Evolutionary conservation across 2,888 invertebrate species (phyloP).

Genomic region (Eumacrocentrus americanus): DNA sequence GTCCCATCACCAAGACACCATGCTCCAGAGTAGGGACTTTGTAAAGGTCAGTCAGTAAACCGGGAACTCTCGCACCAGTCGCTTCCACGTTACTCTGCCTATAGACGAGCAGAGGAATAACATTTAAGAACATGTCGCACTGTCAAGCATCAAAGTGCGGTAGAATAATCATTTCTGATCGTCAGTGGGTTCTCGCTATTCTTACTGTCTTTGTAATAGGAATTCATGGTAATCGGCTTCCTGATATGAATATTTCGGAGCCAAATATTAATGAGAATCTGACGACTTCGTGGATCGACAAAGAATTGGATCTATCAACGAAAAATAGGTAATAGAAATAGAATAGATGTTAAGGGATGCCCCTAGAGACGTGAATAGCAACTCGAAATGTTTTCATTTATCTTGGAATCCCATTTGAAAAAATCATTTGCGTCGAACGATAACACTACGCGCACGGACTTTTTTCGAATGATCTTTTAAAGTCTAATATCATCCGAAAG

Average conservation of each 20-base stretch:
- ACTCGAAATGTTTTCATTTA: no score
- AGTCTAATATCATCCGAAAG: no score
- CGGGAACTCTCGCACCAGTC: conserved; percentile 35
- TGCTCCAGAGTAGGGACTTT: conserved; percentile 15
- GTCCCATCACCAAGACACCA: conserved; percentile 13
- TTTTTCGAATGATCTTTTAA: no score
- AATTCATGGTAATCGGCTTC: neutral
- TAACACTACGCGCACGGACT: no score
- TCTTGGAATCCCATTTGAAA: no score
- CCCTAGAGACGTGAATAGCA: no score
- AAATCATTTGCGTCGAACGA: no score
- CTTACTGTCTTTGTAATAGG: neutral
- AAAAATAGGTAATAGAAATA: neutral
- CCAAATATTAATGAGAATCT: neutral
- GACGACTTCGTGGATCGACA: conserved; percentile 6
- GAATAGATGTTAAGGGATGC: no score
- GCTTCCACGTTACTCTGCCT: no score
- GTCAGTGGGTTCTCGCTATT: neutral
- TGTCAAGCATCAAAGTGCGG: conserved; percentile 7
- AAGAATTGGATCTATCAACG: neutral
- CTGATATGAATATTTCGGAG: neutral
- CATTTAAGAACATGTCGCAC: conserved; percentile 11
- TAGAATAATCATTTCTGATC: neutral
- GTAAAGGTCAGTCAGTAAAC: conserved; percentile 31
- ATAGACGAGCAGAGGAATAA: neutral